A percentile compares a stretch with the other conserved stretches of the same genome.
These are phyloP conservation scores for Mionectes olivaceus DNA, from an alignment of 2,797 vertebrate species.

Conservation along the genomic window DNA sequence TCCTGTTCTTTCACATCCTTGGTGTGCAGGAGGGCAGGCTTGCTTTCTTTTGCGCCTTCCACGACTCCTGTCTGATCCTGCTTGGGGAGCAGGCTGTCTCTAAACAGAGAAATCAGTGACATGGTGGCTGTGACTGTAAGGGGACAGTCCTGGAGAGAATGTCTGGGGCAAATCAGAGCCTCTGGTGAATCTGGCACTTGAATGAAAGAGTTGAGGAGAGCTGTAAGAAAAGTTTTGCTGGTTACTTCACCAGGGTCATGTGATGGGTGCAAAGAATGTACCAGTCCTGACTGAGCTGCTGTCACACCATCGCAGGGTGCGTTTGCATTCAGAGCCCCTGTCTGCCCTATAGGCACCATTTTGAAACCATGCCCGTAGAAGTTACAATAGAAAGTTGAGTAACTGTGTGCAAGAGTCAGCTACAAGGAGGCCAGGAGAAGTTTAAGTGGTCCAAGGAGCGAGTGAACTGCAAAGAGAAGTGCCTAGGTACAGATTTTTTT, in stretches of 20 bases:
- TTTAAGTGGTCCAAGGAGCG: neutral
- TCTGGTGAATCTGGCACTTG: neutral
- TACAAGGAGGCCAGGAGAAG: neutral
- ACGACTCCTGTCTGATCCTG: neutral
- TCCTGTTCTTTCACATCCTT: neutral
- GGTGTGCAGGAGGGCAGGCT: neutral
- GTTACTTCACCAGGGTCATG: neutral
- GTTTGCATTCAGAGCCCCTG: neutral
- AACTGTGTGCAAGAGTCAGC: constrained; percentile 18
- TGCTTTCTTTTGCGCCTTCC: neutral
- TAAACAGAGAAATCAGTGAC: neutral
- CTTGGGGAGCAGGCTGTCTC: neutral
- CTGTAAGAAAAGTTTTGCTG: neutral
- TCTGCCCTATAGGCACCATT: neutral
- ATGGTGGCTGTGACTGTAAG: neutral
- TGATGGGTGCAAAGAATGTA: neutral
- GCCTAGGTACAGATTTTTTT: neutral
- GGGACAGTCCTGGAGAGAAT: neutral
- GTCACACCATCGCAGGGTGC: neutral
- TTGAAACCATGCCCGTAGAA: neutral
- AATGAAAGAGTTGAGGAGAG: neutral
- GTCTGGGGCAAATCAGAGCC: neutral
- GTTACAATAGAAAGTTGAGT: neutral
- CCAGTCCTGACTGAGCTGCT: neutral
- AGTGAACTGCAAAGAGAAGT: neutral